Percentiles rank a stretch among this genome's conserved stretches.
Conservation (phyloP, 2,797 vertebrate genomes). For the Pantherophis vulpinus region DNA sequence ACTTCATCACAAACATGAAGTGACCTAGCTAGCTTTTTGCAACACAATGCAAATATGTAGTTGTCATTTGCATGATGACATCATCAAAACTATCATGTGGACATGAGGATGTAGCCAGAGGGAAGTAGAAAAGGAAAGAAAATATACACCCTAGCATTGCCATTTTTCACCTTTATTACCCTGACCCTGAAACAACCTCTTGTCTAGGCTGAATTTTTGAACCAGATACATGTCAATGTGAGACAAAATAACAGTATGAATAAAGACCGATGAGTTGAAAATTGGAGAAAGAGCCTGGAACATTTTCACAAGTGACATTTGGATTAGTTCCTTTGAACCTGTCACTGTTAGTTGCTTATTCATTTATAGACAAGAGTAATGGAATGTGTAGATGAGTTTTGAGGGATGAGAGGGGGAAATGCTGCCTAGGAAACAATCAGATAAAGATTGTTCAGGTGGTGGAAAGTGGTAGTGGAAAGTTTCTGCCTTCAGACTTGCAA, state of each 20-base stretch:
- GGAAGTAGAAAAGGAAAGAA: not conserved
- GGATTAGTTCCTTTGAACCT: not conserved
- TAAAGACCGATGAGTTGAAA: not conserved
- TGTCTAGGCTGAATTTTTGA: conserved; percentile 39
- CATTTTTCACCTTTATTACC: not conserved
- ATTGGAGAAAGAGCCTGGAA: not conserved
- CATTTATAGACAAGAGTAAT: not conserved
- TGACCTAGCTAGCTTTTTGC: not conserved
- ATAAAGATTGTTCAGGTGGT: not conserved
- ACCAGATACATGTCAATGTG: not conserved
- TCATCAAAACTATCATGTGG: not conserved
- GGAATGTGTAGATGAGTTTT: not conserved
- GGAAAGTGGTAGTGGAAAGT: not conserved
- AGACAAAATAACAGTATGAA: not conserved
- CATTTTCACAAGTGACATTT: not conserved
- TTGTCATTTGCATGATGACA: not conserved
- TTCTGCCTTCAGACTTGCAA: not conserved
- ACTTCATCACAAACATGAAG: not conserved
- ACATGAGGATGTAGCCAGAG: not conserved
- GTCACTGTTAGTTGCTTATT: not conserved
- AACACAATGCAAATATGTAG: not conserved
- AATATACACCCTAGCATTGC: not conserved
- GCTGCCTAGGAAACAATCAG: not conserved
- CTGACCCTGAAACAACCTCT: not conserved
- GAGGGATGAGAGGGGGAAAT: not conserved